These are phyloP conservation scores for Amphimallon solstitiale DNA, from an alignment of 2,888 invertebrate species.

Conservation along the genomic window DNA sequence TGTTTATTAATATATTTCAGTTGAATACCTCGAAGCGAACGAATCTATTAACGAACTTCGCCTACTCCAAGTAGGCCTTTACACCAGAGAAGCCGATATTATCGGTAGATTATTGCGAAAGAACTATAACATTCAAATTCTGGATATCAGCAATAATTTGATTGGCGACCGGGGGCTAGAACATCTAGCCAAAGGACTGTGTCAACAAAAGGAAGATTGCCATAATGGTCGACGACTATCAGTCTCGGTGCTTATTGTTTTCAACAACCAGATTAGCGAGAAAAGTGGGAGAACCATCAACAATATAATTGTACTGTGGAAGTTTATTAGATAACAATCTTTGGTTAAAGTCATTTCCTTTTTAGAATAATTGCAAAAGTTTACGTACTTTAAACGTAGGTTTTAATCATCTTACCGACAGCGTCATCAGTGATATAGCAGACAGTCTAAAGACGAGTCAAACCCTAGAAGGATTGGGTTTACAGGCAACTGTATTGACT, in stretches of 20 bases:
- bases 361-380: conserved; percentile 55
- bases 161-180: conserved; percentile 60
- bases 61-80: conserved; percentile 57
- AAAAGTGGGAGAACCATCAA: conserved; percentile 57
- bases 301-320: conserved; percentile 55
- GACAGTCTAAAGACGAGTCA: conserved; percentile 50
- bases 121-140: conserved; percentile 55
- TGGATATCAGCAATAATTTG: conserved; percentile 59
- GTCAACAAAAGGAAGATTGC: too few relatives aligned
- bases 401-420: conserved; percentile 58
- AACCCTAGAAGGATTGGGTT: conserved; percentile 57
- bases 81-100: conserved; percentile 58
- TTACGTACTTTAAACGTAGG: conserved; percentile 59
- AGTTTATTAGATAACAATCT: conserved; percentile 3
- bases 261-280: conserved; percentile 59
- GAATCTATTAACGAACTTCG: conserved; percentile 55
- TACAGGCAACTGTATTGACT: conserved; percentile 58
- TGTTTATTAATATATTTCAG: conserved; percentile 42
- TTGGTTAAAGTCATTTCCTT: conserved; percentile 34
- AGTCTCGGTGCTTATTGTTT: conserved; percentile 56
- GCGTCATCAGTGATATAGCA: conserved; percentile 53
- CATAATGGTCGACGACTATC: conserved; percentile 48
- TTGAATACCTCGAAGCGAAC: conserved; percentile 55
- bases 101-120: conserved; percentile 54
- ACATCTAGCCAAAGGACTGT: conserved; percentile 56